Percentiles rank a stretch among this genome's conserved stretches.
phyloP scores from a whole-genome alignment of 2,888 invertebrate species.

The Drosophila formosana region DNA sequence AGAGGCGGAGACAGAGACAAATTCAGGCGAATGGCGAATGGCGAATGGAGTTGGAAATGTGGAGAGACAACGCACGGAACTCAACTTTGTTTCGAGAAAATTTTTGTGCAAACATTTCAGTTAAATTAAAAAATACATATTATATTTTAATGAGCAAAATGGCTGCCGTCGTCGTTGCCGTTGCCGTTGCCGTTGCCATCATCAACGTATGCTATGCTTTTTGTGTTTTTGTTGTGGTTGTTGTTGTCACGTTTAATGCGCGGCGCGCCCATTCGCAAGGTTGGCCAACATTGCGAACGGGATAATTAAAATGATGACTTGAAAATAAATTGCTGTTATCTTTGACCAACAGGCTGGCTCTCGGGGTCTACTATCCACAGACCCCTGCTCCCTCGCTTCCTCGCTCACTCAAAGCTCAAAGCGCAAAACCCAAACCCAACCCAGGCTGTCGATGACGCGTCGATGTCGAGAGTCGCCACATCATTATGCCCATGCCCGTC shows the following conservation, averaged over 20 bases:
- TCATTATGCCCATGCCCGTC: conserved; percentile 58
- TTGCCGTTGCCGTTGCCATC: conserved; percentile 34
- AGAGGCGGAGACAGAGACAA: conserved; percentile 45
- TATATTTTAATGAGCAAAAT: conserved; percentile 85
- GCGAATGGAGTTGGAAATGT: conserved; percentile 44
- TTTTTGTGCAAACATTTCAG: conserved; percentile 84
- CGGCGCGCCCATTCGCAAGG: conserved; percentile 71
- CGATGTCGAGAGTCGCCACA: conserved; percentile 67
- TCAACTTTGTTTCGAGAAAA: conserved; percentile 77
- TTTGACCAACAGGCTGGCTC: conserved; percentile 83
- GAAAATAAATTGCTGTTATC: conserved; percentile 84
- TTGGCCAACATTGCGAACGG: conserved; percentile 74
- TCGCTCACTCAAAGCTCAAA: too few species aligned
- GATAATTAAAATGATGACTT: conserved; percentile 84
- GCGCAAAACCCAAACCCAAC: neutral
- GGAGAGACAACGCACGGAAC: conserved; percentile 55
- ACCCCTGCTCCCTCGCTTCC: neutral
- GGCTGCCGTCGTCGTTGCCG: conserved; percentile 59
- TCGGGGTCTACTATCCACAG: conserved; percentile 13
- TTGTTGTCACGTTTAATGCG: conserved; percentile 74
- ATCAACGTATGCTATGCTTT: conserved; percentile 20
- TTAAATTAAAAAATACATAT: conserved; percentile 84
- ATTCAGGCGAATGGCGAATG: conserved; percentile 14
- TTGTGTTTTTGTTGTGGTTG: conserved; percentile 19
- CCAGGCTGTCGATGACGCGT: conserved; percentile 70